Evolutionary conservation across 2,797 vertebrate genomes (phyloP), one percentile per base, ranked within the genome.

Genomic region (Pristis pectinata): DNA sequence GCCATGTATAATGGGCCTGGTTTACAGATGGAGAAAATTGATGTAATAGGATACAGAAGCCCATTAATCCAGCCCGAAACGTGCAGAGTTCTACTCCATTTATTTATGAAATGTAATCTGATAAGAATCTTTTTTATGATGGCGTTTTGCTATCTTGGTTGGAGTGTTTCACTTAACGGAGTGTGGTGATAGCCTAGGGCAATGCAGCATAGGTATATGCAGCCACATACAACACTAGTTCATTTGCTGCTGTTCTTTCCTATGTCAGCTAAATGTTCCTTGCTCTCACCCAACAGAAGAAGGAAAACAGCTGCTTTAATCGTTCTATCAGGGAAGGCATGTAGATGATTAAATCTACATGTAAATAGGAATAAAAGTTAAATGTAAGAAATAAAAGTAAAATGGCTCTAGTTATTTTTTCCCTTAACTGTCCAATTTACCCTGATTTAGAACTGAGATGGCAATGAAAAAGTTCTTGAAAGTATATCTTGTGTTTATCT

Each of bases 111-210:
- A 53, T 93, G 70, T 74, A 74, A 93, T 93, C 67, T 0, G 41
- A 74, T 49, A 93, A 93, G 67, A 72, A 74, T 93, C 92, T 74
- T 74, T 74, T 74, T 93, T 93, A 74, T 17, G 44, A 93, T 53
- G 92, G 67, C 24, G 6, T 41, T 19, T 15, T 13, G 37, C 27
- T 74, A 30, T 44, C 70, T 93, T 74, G 30, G 92, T 93, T 49
- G 74, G 74, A 74, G 3, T 8, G 30, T 93, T 67, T 15, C 30
- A 72, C 27, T 93, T 37, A 67, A 19, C 17, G 67, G 64, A 87
- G 24, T 59, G 53, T 49, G 87, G 13, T 41, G 49, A 72, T 34
- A 24, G 92, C 67, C 30, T 34, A 10, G 44, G 91, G 67, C 24
- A 24, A 64, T 37, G 59, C 5, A 19, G n/a, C n/a, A 37, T n/a